Evolutionary conservation across 2,113 vertebrate genomes (phyloP), one percentile per base, ranked within the genome.

Genomic region (Psophia crepitans): DNA sequence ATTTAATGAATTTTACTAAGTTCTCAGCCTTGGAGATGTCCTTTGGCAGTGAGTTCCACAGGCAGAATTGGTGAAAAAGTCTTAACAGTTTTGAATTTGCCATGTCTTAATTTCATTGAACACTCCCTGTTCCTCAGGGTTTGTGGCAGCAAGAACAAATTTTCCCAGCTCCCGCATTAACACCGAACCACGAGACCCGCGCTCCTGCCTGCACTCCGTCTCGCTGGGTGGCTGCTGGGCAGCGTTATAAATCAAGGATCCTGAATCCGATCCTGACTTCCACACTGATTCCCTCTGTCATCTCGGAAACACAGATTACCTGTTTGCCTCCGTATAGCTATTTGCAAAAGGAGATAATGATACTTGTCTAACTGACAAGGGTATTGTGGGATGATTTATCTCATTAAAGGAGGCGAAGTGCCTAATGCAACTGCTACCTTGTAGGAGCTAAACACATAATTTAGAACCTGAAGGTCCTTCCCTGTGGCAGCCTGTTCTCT

Each of bases 121-220:
- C n/a, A 3, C 11, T 60, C 27, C 28, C 5, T 82, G 12, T 44
- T 79, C 35, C 26, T 44, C 39, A 32, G 51, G n/a, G 17, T 54
- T 83, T 32, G 13, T 49, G 43, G 15, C 60, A 86, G 18, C 4
- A 6, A 32, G 7, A 68, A 41, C 11, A 41, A 10, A 26, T 49
- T 71, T 82, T 24, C 30, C 28, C 78, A 54, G 18, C 44, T 91
- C 41, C 20, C 0, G 5, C 27, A 1, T 6, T 61, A 19, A 41
- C 27, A 20, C 3, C 0, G 7, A 58, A 32, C 18, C 2, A 5
- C 0, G 1, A 61, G 54, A 33, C 27, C 44, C 0, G 1, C 2
- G 3, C 24, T 74, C 5, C 68, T 32, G 30, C 32, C 39, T 0
- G 0, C 0, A 0, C 27, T 93, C 49, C 48, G 43, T 51, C 68